Evolutionary conservation across 2,113 vertebrate genomes (phyloP), one percentile per base, ranked within the genome.

Genomic region (Plotosus lineatus): DNA sequence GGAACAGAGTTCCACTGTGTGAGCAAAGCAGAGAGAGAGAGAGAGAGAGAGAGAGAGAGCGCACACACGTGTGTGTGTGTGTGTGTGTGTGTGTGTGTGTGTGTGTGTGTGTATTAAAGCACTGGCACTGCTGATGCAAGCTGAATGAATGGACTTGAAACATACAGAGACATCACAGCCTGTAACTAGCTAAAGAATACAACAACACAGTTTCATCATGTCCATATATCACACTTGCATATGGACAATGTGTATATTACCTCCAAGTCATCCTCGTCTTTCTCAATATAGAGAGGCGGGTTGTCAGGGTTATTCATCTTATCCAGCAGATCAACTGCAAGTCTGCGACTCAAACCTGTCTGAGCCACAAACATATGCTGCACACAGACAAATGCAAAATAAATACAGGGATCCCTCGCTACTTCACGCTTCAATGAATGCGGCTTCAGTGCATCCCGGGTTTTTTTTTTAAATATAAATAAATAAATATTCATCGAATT

Each of bases 231-330:
- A 75, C n/a, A 75, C 21, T 42, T 8, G 46, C 58, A 42, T 66
- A 80, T 21, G 53, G 50, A 53, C 21, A 79, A 2, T 23, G 7
- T 40, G 19, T 3, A 11, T 4, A 4, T 86, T 89, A 98, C 98
- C 96, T 99, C 98, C 1, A 98, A 92, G 85, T 99, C 96, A 4
- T 98, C 97, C 0, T 98, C 97, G 0, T 99, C 98, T 0, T 91
- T 93, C 76, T 97, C 97, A 0, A 80, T 82, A 74, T 95, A 98
- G 91, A 94, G 95, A 61, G 95, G 87, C 56, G 97, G 96, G 93
- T 95, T 94, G 81, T 98, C 97, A 1, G 97, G 98, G 87, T 98
- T 98, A 88, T 96, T 98, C 86, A 98, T 94, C 90, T 94, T 98
- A 87, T 98, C 98, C 81, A 99, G 83, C 36, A 99, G 93, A 84